Conservation (phyloP, 30 jellyfish, hydroid and myxozoan species). For the Hydra vulgaris region DNA sequence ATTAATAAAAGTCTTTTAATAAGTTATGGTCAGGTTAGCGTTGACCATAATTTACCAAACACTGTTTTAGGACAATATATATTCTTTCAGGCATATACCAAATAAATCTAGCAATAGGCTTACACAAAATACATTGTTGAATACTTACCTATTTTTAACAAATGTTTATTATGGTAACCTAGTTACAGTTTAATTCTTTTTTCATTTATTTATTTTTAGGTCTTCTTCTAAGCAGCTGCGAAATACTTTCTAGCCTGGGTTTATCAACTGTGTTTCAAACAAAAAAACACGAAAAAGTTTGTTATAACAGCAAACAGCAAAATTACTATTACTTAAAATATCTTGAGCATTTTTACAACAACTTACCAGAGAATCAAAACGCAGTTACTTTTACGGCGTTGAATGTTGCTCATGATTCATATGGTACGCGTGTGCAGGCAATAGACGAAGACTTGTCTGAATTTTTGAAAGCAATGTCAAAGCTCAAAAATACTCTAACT, state of each 20-base stretch:
- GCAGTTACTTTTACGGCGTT: slow-evolving; percentile 42
- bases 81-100: too few relatives aligned
- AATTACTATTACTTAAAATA: slow-evolving; percentile 45
- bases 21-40: too few relatives aligned
- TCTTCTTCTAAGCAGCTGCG: slow-evolving; percentile 49
- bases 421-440: slow-evolving; percentile 67
- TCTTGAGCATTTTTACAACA: slow-evolving; percentile 23
- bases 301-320: slow-evolving; percentile 68
- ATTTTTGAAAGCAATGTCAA: slow-evolving; percentile 33
- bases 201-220: slow-evolving; percentile 28
- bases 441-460: slow-evolving; percentile 46
- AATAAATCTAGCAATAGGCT: too few relatives aligned
- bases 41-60: too few relatives aligned
- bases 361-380: slow-evolving; percentile 11
- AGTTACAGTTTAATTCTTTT: background rate
- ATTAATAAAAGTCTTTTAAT: too few relatives aligned
- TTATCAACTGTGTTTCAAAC: slow-evolving; percentile 48
- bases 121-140: too few relatives aligned
- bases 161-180: too few relatives aligned
- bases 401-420: slow-evolving; percentile 70
- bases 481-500: slow-evolving; percentile 50
- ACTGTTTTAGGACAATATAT: too few relatives aligned
- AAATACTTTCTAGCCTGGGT: slow-evolving; percentile 31
- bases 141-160: too few relatives aligned
- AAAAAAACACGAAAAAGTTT: slow-evolving; percentile 42